Conservation (phyloP, 2,797 vertebrate species). For the Hafferia zeledoni region DNA sequence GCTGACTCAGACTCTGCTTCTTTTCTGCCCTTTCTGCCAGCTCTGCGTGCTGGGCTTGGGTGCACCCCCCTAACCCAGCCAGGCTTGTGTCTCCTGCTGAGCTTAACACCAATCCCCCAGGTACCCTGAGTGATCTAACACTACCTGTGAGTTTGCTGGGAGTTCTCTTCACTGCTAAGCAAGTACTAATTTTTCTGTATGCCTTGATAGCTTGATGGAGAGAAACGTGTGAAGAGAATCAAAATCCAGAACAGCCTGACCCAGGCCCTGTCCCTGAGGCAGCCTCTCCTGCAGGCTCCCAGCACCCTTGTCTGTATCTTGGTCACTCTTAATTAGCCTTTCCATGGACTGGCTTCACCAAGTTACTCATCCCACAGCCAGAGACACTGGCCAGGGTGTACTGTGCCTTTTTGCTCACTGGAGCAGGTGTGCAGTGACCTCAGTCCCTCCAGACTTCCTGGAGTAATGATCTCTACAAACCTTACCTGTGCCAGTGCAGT, state of each 20-base stretch:
- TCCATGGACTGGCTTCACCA: background rate
- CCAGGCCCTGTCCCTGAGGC: background rate
- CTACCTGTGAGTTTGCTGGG: background rate
- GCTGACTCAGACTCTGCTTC: background rate
- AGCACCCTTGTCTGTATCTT: background rate
- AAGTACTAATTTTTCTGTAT: background rate
- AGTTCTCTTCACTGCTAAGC: background rate
- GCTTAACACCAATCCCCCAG: background rate
- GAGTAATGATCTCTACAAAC: background rate
- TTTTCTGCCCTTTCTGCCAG: background rate
- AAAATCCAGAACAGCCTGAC: background rate
- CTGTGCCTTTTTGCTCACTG: background rate
- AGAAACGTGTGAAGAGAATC: background rate
- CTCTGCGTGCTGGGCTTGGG: background rate
- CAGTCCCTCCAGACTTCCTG: background rate
- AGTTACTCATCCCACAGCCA: background rate
- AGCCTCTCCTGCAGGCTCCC: background rate
- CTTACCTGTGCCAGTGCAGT: background rate
- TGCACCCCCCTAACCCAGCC: background rate
- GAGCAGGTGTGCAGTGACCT: background rate
- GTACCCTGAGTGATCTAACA: fast-evolving
- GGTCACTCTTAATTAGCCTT: background rate
- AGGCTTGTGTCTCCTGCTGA: background rate
- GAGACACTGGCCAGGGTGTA: background rate
- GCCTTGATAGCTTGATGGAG: background rate